Evolutionary conservation across 2,888 invertebrate species (phyloP).

Genomic region (Anthophora plumipes): DNA sequence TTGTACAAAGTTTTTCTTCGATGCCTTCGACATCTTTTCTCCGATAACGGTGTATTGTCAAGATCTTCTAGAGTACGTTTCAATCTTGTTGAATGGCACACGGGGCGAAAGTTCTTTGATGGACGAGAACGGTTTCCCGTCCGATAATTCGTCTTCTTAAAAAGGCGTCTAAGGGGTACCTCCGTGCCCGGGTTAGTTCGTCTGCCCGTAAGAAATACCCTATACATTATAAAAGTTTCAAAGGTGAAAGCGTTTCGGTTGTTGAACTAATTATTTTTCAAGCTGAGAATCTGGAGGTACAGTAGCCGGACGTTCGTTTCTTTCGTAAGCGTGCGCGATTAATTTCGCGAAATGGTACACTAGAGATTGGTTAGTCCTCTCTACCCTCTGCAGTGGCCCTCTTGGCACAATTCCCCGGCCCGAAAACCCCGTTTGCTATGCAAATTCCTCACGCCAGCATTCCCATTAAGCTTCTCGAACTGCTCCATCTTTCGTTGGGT

Average conservation of each 20-base stretch:
- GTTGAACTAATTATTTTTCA: slow-evolving; percentile 72
- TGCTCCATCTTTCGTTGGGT: slow-evolving; percentile 31
- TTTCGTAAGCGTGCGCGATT: slow-evolving; percentile 73
- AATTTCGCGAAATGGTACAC: slow-evolving; percentile 78
- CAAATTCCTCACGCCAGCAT: slow-evolving; percentile 68
- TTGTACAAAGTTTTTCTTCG: not conserved
- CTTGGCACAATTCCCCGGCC: slow-evolving; percentile 68
- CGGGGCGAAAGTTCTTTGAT: slow-evolving; percentile 10
- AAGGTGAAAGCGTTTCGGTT: slow-evolving; percentile 13
- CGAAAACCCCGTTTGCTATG: slow-evolving; percentile 71
- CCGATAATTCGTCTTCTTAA: slow-evolving; percentile 18
- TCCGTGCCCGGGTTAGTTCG: too few relatives aligned
- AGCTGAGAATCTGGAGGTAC: slow-evolving; percentile 37
- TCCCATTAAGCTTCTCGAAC: slow-evolving; percentile 67
- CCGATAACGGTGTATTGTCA: slow-evolving; percentile 14
- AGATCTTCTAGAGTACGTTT: not conserved
- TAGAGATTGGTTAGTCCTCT: slow-evolving; percentile 66
- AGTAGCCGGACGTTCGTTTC: slow-evolving; percentile 69
- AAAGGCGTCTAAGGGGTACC: not conserved
- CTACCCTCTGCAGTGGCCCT: slow-evolving; percentile 48
- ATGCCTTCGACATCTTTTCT: not conserved
- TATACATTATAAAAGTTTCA: slow-evolving; percentile 32
- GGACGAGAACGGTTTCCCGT: not conserved
- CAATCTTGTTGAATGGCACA: slow-evolving; percentile 25
- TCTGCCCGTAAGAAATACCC: not conserved